Conservation (phyloP, 2,113 vertebrate genomes). For the Oreochromis aureus region DNA sequence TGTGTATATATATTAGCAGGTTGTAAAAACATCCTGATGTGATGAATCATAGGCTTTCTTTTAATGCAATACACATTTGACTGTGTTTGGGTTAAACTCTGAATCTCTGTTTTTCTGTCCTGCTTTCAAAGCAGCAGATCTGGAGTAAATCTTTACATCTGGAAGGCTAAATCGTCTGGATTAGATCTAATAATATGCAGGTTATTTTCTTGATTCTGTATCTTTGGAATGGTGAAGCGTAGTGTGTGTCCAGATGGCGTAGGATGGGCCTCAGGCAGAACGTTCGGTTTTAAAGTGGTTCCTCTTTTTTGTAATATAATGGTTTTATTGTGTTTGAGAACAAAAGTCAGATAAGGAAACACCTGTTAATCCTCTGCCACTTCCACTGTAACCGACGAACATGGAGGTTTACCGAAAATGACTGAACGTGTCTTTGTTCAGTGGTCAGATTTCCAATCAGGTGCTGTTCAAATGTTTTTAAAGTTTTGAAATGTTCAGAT, state of each 20-base stretch:
- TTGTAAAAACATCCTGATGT: not conserved
- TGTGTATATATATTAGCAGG: not conserved
- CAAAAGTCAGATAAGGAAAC: constrained; percentile 45
- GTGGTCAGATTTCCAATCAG: not conserved
- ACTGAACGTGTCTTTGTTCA: not conserved
- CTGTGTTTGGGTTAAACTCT: not conserved
- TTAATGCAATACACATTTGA: not conserved
- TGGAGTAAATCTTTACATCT: not conserved
- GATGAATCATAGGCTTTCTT: not conserved
- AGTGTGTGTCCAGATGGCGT: not conserved
- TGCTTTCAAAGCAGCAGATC: not conserved
- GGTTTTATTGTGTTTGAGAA: constrained; percentile 58
- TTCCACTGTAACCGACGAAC: not conserved
- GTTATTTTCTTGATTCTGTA: not conserved
- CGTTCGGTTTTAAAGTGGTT: constrained; percentile 33
- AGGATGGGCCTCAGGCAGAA: not conserved
- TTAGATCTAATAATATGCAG: not conserved
- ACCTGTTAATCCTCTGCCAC: not conserved
- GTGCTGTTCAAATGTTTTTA: not conserved
- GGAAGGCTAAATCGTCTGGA: not conserved
- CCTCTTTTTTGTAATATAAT: constrained; percentile 30
- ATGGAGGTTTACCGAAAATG: not conserved
- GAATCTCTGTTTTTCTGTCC: not conserved
- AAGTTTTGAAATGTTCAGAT: not conserved
- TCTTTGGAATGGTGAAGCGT: not conserved